These are phyloP conservation scores for Corapipo altera DNA, from an alignment of 2,113 vertebrate species.

Conservation along the genomic window DNA sequence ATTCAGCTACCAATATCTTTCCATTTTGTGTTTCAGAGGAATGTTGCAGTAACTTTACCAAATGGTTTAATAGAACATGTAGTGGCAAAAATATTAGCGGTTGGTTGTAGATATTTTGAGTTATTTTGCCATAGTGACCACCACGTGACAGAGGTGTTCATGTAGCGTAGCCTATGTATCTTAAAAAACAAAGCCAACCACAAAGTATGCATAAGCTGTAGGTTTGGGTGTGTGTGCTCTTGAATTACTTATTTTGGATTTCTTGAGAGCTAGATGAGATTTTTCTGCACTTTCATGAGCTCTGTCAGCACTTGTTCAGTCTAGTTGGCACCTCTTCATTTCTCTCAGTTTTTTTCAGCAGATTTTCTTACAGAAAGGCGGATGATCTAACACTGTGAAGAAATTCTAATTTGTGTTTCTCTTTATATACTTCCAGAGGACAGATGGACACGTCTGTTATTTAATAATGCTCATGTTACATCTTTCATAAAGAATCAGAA, in stretches of 20 bases:
- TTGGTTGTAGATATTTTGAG: accelerated
- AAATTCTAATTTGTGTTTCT: constrained; percentile 59
- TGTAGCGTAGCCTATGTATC: neutral
- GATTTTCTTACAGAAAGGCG: constrained; percentile 50
- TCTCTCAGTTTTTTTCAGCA: constrained; percentile 35
- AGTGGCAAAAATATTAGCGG: neutral
- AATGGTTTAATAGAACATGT: neutral
- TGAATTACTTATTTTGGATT: constrained; percentile 43
- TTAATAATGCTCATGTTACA: constrained; percentile 57
- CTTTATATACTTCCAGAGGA: constrained; percentile 54
- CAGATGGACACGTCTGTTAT: constrained; percentile 64
- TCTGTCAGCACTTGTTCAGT: constrained; percentile 67
- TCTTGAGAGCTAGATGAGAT: constrained; percentile 42
- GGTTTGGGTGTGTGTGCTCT: constrained; percentile 1
- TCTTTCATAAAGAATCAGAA: constrained; percentile 44
- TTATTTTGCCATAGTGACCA: neutral
- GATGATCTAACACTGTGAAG: constrained; percentile 56
- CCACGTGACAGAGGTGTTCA: neutral
- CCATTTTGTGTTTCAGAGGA: neutral
- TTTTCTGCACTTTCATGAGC: constrained; percentile 61
- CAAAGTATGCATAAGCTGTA: neutral
- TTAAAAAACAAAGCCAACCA: neutral
- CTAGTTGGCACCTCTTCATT: constrained; percentile 62
- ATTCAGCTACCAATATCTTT: neutral
- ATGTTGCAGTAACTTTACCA: neutral